phyloP scores from a whole-genome alignment of 2,888 invertebrate genomes.

The Acrobasis suavella region DNA sequence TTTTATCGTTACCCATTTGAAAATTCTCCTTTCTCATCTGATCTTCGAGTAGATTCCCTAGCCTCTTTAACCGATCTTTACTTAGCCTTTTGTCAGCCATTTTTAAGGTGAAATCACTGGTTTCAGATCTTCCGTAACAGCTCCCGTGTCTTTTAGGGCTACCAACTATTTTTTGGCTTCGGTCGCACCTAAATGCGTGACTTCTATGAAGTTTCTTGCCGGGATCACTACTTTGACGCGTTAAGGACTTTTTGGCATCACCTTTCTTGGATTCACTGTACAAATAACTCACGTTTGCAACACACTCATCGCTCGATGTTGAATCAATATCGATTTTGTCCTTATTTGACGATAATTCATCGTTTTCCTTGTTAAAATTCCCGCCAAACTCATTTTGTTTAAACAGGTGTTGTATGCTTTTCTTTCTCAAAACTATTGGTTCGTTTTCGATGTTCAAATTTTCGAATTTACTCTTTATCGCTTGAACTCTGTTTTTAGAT shows the following conservation, averaged over 20 bases:
- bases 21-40: conserved; percentile 75
- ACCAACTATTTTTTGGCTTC: conserved; percentile 60
- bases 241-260: conserved; percentile 60
- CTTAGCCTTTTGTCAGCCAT: conserved; percentile 66
- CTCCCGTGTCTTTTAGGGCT: conserved; percentile 67
- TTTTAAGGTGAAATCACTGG: conserved; percentile 60
- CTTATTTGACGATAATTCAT: conserved; percentile 32
- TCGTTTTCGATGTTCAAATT: conserved; percentile 64
- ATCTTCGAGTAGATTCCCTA: conserved; percentile 70
- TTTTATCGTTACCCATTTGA: conserved; percentile 36
- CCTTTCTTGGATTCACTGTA: conserved; percentile 61
- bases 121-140: conserved; percentile 67
- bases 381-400: conserved; percentile 35
- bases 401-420: conserved; percentile 40
- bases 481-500: conserved; percentile 82
- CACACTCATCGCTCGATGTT: conserved; percentile 39
- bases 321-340: conserved; percentile 36
- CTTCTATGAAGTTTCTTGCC: conserved; percentile 82
- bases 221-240: conserved; percentile 76
- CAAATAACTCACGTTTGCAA: conserved; percentile 68
- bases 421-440: conserved; percentile 39
- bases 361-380: conserved; percentile 38
- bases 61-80: conserved; percentile 63
- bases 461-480: conserved; percentile 85
- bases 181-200: conserved; percentile 82